phyloP scores from a whole-genome alignment of 2,888 invertebrate species.

The Erebia ligea region DNA sequence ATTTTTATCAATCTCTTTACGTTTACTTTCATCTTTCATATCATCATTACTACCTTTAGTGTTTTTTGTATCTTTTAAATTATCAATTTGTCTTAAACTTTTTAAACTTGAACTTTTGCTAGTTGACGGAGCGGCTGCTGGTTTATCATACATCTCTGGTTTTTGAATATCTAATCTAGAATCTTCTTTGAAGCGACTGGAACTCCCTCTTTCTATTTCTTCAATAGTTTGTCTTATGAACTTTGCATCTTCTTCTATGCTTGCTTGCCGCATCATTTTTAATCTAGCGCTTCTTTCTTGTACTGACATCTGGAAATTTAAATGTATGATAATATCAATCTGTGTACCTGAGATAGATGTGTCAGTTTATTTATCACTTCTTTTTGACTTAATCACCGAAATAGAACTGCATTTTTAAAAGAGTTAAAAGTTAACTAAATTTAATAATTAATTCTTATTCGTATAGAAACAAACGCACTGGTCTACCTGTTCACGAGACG shows the following conservation, averaged over 20 bases:
- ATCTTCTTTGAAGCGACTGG: conserved; percentile 60
- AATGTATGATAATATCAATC: background rate
- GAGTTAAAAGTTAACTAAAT: background rate
- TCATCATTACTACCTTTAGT: conserved; percentile 58
- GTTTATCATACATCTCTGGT: conserved; percentile 40
- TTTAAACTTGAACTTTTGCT: conserved; percentile 54
- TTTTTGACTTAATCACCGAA: no score
- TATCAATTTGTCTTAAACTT: conserved; percentile 50
- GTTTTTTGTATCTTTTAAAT: conserved; percentile 47
- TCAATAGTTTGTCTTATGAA: conserved; percentile 77
- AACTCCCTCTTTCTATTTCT: conserved; percentile 75
- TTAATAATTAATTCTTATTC: background rate
- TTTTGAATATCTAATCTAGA: conserved; percentile 46
- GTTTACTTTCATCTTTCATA: conserved; percentile 61
- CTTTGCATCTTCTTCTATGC: conserved; percentile 76
- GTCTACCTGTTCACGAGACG: conserved; percentile 67
- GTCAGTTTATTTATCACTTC: no score
- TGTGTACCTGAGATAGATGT: no score
- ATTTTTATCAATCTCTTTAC: conserved; percentile 65
- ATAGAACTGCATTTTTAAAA: background rate
- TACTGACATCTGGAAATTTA: conserved; percentile 26
- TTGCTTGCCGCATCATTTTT: conserved; percentile 66
- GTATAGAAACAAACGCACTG: conserved; percentile 38
- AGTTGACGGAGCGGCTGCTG: conserved; percentile 51
- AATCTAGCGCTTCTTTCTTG: conserved; percentile 56